Conservation (phyloP, 2,113 vertebrate genomes). For the Scomber japonicus region DNA sequence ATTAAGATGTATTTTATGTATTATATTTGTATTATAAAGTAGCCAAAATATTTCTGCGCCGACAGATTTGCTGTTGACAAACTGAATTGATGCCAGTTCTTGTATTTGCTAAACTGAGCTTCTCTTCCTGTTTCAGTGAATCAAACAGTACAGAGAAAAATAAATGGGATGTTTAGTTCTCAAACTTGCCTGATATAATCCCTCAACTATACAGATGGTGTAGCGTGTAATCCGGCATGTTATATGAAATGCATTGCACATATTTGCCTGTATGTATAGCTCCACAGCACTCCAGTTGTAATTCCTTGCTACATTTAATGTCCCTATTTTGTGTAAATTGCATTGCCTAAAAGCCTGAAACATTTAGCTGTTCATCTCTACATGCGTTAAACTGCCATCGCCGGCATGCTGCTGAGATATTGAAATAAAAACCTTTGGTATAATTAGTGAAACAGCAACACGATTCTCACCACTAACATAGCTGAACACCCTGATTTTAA, state of each 20-base stretch:
- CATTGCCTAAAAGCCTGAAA: slow-evolving; percentile 21
- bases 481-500: too few species aligned
- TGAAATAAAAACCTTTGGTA: slow-evolving; percentile 36
- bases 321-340: slow-evolving; percentile 27
- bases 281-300: background rate
- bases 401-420: slow-evolving; percentile 25
- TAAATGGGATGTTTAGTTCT: background rate
- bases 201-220: background rate
- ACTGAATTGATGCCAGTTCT: background rate
- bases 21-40: too few species aligned
- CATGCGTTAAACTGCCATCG: slow-evolving; percentile 13
- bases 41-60: too few species aligned
- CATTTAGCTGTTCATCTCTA: slow-evolving; percentile 17
- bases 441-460: slow-evolving; percentile 35
- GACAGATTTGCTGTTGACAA: background rate
- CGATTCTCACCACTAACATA: background rate
- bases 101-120: background rate
- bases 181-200: background rate
- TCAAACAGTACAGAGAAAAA: background rate
- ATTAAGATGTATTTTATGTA: too few species aligned
- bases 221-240: background rate
- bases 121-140: background rate
- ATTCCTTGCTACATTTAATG: too few species aligned
- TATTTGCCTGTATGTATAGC: slow-evolving; percentile 15
- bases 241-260: slow-evolving; percentile 3